Conservation (phyloP, 2,113 vertebrate genomes). For the Nerophis ophidion region DNA sequence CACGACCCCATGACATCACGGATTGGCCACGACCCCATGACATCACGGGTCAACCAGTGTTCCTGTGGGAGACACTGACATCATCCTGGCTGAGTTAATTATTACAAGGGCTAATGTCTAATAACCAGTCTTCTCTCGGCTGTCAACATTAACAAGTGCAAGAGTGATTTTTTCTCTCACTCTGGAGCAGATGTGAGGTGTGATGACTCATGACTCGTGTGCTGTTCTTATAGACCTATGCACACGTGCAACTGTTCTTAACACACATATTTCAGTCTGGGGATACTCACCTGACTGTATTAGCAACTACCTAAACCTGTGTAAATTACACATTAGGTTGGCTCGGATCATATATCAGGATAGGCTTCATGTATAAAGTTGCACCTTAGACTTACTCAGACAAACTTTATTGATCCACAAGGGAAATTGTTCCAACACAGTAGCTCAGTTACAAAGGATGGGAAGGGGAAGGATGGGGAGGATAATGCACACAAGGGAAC, state of each 20-base stretch:
- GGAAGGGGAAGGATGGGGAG: too few species aligned
- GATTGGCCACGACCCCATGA: slow-evolving; percentile 46
- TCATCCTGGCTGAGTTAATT: slow-evolving; percentile 52
- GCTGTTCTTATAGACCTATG: slow-evolving; percentile 9
- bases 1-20: slow-evolving; percentile 46
- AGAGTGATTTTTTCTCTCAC: slow-evolving; percentile 29
- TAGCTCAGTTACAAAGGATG: too few species aligned
- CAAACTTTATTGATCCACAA: too few species aligned
- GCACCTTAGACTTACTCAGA: too few species aligned
- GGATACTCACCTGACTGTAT: too few species aligned
- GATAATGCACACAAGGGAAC: too few species aligned
- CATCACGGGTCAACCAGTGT: slow-evolving; percentile 42
- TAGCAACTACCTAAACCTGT: too few species aligned
- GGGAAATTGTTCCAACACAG: too few species aligned
- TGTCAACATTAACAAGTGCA: slow-evolving; percentile 25
- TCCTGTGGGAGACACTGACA: slow-evolving; percentile 42
- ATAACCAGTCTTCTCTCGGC: slow-evolving; percentile 29
- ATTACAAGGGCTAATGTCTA: slow-evolving; percentile 32
- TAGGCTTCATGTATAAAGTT: too few species aligned
- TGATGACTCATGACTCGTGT: slow-evolving; percentile 38
- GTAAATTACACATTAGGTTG: too few species aligned
- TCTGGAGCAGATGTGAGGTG: slow-evolving; percentile 49
- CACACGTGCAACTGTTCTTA: background rate
- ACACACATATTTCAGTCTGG: background rate
- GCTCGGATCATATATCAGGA: too few species aligned